Evolutionary conservation across 2,888 invertebrate species (phyloP).

Genomic region (Macrosiphum euphorbiae): DNA sequence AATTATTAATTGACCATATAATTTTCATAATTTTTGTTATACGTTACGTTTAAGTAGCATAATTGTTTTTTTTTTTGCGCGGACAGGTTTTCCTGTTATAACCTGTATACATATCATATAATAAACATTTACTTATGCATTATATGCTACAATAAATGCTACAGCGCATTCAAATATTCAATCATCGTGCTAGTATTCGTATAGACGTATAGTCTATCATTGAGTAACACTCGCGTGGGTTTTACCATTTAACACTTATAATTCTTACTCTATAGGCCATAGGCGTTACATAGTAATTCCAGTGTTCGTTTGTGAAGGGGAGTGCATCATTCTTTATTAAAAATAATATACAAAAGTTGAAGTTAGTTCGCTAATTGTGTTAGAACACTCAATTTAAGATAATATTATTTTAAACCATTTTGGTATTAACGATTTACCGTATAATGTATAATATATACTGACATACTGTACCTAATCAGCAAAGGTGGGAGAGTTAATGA

Average conservation of each 20-base stretch:
- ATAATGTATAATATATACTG: too few relatives aligned
- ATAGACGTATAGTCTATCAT: neutral
- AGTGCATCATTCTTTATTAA: neutral
- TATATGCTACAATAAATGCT: too few relatives aligned
- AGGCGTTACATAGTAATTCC: neutral
- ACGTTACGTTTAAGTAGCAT: too few relatives aligned
- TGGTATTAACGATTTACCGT: neutral
- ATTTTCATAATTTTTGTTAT: too few relatives aligned
- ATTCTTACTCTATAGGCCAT: neutral
- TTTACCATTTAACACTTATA: neutral
- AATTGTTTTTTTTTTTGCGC: too few relatives aligned
- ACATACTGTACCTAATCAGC: too few relatives aligned
- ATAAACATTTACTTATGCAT: too few relatives aligned
- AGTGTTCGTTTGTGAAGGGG: neutral
- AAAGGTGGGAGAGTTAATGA: too few relatives aligned
- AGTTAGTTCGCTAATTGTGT: neutral
- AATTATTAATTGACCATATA: too few relatives aligned
- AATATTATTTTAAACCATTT: neutral
- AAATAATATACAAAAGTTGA: neutral
- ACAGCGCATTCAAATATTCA: neutral
- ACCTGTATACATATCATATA: too few relatives aligned
- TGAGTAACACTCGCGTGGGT: neutral
- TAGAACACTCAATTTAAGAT: too few relatives aligned
- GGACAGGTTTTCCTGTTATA: too few relatives aligned
- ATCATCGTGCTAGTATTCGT: neutral